These are phyloP conservation scores for Cariama cristata DNA, from an alignment of 2,113 vertebrate genomes.

Conservation along the genomic window DNA sequence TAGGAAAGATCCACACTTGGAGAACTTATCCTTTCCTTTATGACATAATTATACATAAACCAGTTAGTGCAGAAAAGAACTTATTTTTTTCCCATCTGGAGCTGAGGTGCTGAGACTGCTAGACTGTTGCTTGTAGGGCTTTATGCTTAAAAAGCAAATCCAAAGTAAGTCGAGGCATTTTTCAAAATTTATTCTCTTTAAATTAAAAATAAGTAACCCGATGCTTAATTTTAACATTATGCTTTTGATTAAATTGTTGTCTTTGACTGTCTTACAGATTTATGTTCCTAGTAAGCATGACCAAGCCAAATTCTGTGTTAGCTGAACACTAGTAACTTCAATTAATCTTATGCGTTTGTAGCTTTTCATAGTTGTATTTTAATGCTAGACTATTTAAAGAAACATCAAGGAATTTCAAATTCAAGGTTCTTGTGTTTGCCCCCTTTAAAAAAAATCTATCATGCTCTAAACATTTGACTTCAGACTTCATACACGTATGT, in stretches of 20 bases:
- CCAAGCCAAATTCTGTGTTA: background rate
- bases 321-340: background rate
- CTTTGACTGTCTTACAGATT: constrained; percentile 11
- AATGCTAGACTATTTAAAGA: background rate
- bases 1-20: background rate
- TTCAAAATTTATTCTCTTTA: background rate
- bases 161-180: background rate
- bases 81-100: background rate
- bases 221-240: background rate
- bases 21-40: constrained; percentile 2
- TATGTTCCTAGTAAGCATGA: background rate
- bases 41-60: background rate
- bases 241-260: background rate
- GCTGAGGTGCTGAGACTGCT: background rate
- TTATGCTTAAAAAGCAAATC: background rate
- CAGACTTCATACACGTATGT: background rate
- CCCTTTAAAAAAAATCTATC: background rate
- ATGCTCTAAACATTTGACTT: background rate
- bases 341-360: background rate
- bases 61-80: background rate
- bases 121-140: background rate
- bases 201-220: background rate
- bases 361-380: background rate
- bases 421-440: accelerated
- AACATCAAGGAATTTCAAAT: background rate